A percentile compares a stretch with the other conserved stretches of the same genome.
These are phyloP conservation scores for Zaprionus gabonicus DNA, from an alignment of 1,140 invertebrate species.

Conservation along the genomic window DNA sequence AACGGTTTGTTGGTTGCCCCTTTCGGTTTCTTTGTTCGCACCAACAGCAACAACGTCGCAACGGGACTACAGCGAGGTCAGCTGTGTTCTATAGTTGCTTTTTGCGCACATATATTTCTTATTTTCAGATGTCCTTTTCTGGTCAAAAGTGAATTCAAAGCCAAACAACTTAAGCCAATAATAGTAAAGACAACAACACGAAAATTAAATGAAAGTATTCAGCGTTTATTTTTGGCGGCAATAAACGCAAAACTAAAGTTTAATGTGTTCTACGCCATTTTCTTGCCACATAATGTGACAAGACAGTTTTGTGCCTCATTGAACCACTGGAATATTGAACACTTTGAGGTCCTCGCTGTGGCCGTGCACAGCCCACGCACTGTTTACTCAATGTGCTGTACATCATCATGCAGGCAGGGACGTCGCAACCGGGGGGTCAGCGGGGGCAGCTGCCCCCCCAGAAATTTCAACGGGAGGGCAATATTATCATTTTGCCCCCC, in stretches of 20 bases:
- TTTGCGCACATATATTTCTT: conserved; percentile 10
- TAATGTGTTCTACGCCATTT: conserved; percentile 34
- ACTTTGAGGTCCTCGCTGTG: conserved; percentile 20
- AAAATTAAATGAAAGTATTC: conserved; percentile 3
- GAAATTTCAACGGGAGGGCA: no score
- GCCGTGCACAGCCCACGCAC: conserved; percentile 30
- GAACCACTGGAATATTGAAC: conserved; percentile 34
- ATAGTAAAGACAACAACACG: background rate
- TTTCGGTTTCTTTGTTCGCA: conserved; percentile 69
- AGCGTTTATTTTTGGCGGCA: conserved; percentile 55
- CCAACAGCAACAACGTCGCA: background rate
- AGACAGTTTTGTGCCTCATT: conserved; percentile 27
- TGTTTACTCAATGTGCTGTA: conserved; percentile 52
- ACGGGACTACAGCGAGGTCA: conserved; percentile 58
- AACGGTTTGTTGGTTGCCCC: conserved; percentile 53
- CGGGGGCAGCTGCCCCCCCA: no score
- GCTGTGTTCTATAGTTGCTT: conserved; percentile 25
- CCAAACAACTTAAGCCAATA: conserved; percentile 13
- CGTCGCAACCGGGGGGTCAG: no score
- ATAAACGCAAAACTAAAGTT: conserved; percentile 33
- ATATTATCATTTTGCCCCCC: no score
- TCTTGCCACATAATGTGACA: conserved; percentile 57
- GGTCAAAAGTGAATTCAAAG: conserved; percentile 12
- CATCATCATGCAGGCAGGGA: conserved; percentile 51
- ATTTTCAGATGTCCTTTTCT: conserved; percentile 9